These are phyloP conservation scores for Falco peregrinus DNA, from an alignment of 2,797 vertebrate species.

Conservation along the genomic window DNA sequence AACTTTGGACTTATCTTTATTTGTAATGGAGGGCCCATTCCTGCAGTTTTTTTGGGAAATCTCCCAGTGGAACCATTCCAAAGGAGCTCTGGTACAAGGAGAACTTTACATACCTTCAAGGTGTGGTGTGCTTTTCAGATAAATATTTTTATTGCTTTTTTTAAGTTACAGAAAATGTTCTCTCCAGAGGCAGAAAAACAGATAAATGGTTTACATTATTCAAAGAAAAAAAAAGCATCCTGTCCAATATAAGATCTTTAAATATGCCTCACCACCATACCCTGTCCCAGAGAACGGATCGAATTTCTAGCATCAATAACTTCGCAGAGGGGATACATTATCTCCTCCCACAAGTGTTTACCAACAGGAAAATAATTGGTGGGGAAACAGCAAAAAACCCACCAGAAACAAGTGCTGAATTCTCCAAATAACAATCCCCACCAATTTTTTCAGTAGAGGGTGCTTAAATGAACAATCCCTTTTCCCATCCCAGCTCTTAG, in stretches of 20 bases:
- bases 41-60: background rate
- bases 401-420: background rate
- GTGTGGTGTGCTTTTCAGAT: background rate
- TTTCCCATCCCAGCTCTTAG: background rate
- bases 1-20: background rate
- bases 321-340: background rate
- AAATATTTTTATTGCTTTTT: background rate
- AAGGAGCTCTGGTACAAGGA: background rate
- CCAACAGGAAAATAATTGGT: background rate
- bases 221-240: background rate
- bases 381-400: background rate
- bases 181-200: background rate
- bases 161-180: conserved; percentile 13
- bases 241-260: background rate
- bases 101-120: background rate
- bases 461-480: background rate
- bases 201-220: conserved; percentile 18
- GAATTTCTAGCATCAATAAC: background rate
- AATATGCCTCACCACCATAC: background rate
- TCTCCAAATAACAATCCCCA: background rate
- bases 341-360: background rate
- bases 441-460: background rate
- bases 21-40: background rate
- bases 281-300: background rate
- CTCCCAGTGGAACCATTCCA: background rate